Evolutionary conservation across 2,113 vertebrate genomes (phyloP), one percentile per base, ranked within the genome.

Genomic region (Lampris megalopsis): DNA sequence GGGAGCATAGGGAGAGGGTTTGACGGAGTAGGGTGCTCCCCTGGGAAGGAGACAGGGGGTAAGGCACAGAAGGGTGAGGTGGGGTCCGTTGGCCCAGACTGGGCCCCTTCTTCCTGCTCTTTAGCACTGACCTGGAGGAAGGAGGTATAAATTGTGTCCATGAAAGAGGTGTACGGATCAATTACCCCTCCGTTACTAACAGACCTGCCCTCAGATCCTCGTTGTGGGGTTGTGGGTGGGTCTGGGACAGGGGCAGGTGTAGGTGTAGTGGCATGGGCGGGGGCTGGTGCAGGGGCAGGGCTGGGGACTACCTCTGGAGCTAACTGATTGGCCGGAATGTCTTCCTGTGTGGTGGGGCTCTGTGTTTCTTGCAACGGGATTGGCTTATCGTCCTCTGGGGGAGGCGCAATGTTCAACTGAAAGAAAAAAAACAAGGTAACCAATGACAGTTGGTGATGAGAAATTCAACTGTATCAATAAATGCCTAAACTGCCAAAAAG

Each of bases 61-160:
- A 94, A 93, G 93, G 93, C 92, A 92, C 92, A 93, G 68, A 91
- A 90, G 83, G 91, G 86, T 83, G 90, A 87, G 57, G 87, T 83
- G 53, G 88, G 87, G 69, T 92, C 87, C 43, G 86, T 86, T 2
- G 80, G 90, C 60, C 88, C 86, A 57, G 84, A 56, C 63, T 90
- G 89, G 71, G 78, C 87, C 65, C 84, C 84, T 11, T 89, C 89
- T 82, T 94, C 92, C 54, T 93, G 85, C 68, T 93, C 91, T 86
- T 93, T 94, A 68, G 93, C 94, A 63, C 90, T 94, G 75, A 95
- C 93, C 88, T 95, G 94, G 82, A 95, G 92, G 82, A 95, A 94
- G 70, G 94, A 95, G 62, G 93, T 95, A 90, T 95, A 95, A 82
- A 95, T 95, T 41, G 94, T 95, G 85, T 95, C 92, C 94, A 95